Conservation (phyloP, 2,113 vertebrate genomes). For the Aphelocoma coerulescens region DNA sequence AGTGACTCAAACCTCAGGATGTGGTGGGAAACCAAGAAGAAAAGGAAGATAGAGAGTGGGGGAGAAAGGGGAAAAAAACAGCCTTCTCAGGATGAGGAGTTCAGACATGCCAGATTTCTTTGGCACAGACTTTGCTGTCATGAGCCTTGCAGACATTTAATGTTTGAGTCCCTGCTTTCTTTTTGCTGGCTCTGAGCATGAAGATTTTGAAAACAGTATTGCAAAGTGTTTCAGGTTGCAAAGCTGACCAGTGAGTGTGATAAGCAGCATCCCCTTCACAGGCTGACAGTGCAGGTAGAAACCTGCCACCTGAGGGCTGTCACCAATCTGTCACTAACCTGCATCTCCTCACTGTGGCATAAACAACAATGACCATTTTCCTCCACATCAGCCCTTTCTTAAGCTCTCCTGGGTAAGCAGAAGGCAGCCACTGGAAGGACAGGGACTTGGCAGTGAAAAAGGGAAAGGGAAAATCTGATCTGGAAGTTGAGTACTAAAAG, state of each 20-base stretch:
- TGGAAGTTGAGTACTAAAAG: background rate
- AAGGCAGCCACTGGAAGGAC: background rate
- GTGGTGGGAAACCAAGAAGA: background rate
- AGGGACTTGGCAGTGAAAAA: background rate
- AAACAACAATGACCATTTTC: background rate
- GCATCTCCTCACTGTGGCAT: background rate
- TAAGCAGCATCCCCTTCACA: background rate
- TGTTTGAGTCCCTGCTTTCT: constrained; percentile 47
- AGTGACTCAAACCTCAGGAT: constrained; percentile 11
- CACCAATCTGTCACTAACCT: background rate
- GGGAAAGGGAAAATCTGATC: background rate
- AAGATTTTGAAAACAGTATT: background rate
- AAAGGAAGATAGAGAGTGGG: background rate
- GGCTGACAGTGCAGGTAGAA: background rate
- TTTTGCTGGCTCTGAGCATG: background rate
- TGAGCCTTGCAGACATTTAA: background rate
- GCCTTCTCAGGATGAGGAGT: background rate
- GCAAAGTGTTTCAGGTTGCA: background rate
- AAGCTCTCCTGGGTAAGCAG: background rate
- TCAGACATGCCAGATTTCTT: constrained; percentile 26
- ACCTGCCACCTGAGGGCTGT: background rate
- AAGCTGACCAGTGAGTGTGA: background rate
- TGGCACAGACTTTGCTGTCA: constrained; percentile 6
- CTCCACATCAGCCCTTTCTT: background rate
- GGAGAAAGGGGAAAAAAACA: background rate